Conservation (phyloP, 2,888 invertebrate species). For the Nematopogon swammerdamellus region DNA sequence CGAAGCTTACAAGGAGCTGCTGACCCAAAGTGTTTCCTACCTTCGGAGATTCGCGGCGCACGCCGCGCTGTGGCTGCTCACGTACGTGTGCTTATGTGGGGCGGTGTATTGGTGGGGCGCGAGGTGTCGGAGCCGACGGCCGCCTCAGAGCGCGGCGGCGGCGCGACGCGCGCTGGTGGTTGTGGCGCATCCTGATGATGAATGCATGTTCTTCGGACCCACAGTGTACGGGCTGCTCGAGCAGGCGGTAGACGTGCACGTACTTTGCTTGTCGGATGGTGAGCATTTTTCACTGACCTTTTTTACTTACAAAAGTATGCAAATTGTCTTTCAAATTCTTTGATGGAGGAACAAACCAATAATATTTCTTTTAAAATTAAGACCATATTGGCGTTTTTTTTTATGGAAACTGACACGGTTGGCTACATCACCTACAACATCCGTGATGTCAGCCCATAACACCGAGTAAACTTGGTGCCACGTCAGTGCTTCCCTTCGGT, state of each 20-base stretch:
- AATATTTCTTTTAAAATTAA: too few species aligned
- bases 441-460: too few species aligned
- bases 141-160: conserved; percentile 47
- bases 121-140: conserved; percentile 41
- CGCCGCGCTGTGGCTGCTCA: conserved; percentile 53
- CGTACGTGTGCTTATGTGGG: conserved; percentile 44
- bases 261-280: conserved; percentile 87
- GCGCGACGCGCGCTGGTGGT: conserved; percentile 71
- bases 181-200: conserved; percentile 97
- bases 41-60: conserved; percentile 39
- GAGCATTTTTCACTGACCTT: conserved; percentile 9
- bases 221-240: conserved; percentile 69
- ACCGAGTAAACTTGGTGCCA: too few species aligned
- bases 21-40: conserved; percentile 35
- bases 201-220: conserved; percentile 99
- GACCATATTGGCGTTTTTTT: too few species aligned
- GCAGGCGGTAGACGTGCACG: conserved; percentile 65
- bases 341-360: too few species aligned
- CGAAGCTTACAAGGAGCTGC: conserved; percentile 32
- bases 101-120: conserved; percentile 51
- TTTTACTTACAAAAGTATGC: too few species aligned
- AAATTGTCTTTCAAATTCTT: too few species aligned
- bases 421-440: too few species aligned
- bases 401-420: too few species aligned
- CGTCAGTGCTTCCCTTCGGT: too few species aligned